Conservation (phyloP, 2,888 invertebrate species). For the Nomada fabriciana region DNA sequence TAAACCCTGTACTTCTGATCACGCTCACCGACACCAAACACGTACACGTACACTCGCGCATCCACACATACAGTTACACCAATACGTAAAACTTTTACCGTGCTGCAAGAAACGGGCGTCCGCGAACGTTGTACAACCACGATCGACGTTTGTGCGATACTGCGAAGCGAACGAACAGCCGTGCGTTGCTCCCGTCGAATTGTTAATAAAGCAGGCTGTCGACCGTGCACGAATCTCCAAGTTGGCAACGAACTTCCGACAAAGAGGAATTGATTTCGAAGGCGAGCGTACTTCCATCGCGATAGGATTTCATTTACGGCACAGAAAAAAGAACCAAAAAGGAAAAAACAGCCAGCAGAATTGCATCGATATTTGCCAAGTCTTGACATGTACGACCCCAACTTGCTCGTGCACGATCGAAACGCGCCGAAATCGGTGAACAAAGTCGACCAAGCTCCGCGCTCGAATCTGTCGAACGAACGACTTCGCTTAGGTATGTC, state of each 20-base stretch:
- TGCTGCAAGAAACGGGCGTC: neutral
- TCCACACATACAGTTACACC: neutral
- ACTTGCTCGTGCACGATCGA: slow-evolving; percentile 34
- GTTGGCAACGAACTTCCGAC: neutral
- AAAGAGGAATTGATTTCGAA: neutral
- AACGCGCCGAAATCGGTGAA: neutral
- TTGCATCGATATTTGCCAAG: neutral
- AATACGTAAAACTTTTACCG: no score
- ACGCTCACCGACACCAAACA: neutral
- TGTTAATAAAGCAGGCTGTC: slow-evolving; percentile 12
- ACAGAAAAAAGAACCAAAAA: neutral
- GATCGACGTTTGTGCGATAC: neutral
- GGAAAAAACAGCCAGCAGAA: neutral
- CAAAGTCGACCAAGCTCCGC: slow-evolving; percentile 1
- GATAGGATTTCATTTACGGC: neutral
- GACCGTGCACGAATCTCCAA: slow-evolving; percentile 35
- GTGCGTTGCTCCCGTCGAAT: neutral
- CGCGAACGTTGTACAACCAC: neutral
- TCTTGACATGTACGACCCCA: neutral
- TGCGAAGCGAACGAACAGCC: neutral
- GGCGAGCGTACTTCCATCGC: no score
- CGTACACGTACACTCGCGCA: neutral
- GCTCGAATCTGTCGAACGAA: neutral
- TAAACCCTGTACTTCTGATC: slow-evolving; percentile 1
- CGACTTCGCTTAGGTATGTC: neutral